phyloP scores from a whole-genome alignment of 2,113 vertebrate species.

The Phycodurus eques region DNA sequence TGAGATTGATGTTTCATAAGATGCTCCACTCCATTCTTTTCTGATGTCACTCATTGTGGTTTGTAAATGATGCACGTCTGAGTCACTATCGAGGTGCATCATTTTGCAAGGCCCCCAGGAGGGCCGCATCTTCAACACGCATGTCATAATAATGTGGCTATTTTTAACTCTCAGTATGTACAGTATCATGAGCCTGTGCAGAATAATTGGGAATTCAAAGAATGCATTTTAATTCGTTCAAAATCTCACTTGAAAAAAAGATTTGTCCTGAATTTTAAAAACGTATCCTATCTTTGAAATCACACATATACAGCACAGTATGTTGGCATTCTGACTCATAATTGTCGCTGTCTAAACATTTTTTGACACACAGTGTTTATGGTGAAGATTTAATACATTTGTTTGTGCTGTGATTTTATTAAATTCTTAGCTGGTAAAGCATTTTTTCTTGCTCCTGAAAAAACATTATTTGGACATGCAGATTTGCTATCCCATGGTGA shows the following conservation, averaged over 20 bases:
- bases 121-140: neutral
- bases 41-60: slow-evolving; percentile 19
- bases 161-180: neutral
- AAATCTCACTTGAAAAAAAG: neutral
- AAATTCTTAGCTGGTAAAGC: no score
- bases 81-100: slow-evolving; percentile 25
- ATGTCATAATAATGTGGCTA: neutral
- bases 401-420: no score
- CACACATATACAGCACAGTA: no score
- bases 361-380: no score
- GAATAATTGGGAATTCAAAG: neutral
- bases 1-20: slow-evolving; percentile 13
- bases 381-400: no score
- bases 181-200: neutral
- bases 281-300: no score
- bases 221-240: neutral
- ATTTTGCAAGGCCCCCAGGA: slow-evolving; percentile 19
- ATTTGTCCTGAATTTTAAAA: neutral
- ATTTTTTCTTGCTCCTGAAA: no score
- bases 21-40: slow-evolving; percentile 18
- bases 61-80: slow-evolving; percentile 15
- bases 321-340: no score
- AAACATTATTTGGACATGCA: no score
- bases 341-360: no score
- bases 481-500: no score